Base-by-base conservation (phyloP, 2,797 vertebrate species). In the Lepilemur septentrionalis region DNA sequence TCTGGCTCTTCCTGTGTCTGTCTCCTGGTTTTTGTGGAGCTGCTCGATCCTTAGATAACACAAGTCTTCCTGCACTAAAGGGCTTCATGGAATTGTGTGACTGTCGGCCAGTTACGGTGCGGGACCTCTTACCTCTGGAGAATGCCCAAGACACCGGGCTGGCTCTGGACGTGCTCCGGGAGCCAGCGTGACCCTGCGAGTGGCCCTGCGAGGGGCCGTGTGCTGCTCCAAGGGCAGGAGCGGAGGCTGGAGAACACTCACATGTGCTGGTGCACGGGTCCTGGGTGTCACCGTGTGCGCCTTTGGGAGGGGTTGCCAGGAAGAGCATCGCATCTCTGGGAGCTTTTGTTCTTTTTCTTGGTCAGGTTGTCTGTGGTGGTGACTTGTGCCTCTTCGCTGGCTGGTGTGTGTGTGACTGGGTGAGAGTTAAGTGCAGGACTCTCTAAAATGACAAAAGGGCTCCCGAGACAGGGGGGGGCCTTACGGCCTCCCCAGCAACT, bases 341-440 rank as follows among this genome's bases (percentile, higher is more conserved):
- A 50, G 46, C 17, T 75, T 75, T 75, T 18, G 5, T 2, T 3
- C 20, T 22, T 55, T 22, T 32, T 50, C 46, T 75, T 20, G 43
- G 72, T 30, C 72, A 46, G 0, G 70, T 73, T 30, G 70, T 46
- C 70, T 32, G 41, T 9, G 0, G 25, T 30, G 28, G 41, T 5
- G 10, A 46, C 15, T 1, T 18, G 17, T 30, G 70, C 28, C 4
- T 32, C 28, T 48, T 75, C 17, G 17, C 72, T 1, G 30, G 73
- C 43, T 20, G 46, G 32, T 0, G 9, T 0, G 1, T 48, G 30
- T 32, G 72, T 6, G 41, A 20, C 3, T 6, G 15, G 18, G 72
- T n/a, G 46, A n/a, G 30, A 32, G 46, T 22, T 28, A 59, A 3
- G 11, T 20, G 55, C 52, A 28, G 75, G 46, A 13, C 38, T 76